Evolutionary conservation across 2,888 invertebrate species (phyloP), one percentile per base, ranked within the genome.

Genomic region (Neuroscelio doddi): DNA sequence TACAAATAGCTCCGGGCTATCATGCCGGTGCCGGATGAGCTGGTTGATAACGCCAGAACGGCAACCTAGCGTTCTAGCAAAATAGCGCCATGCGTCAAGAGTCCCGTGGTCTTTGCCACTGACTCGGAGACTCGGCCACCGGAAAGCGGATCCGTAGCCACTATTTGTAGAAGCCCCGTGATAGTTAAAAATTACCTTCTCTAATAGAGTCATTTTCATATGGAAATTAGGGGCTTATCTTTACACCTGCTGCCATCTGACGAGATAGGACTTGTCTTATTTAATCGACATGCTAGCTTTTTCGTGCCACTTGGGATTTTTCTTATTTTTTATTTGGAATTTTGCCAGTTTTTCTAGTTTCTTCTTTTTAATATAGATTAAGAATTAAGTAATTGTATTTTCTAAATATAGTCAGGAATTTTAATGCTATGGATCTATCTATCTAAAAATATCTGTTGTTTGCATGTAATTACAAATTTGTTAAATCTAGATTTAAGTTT

Each of bases 21-120:
- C 39, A 39, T 47, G 42, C 36, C 36, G 12, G 44, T 12, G 34
- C 29, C 52, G 52, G 52, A 52, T 47, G 58, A 58, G 21, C 9
- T 32, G 42, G 47, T 52, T 52, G 53, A 53, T 53, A 53, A 59
- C 42, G 36, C 59, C 27, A 44, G 44, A 27, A 44, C 44, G 44
- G 27, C 15, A 21, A 16, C 15, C 21, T 42, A 42, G 26, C 34
- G 32, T 41, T 47, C 21, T 53, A 32, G 53, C 50, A 53, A 62
- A 55, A 49, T 45, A 55, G 29, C 21, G 50, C 36, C 53, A 61
- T 49, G 61, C 53, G 53, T 61, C 59, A 59, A 52, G 52, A 46
- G 41, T 34, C 46, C 30, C 45, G 26, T 29, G 50, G 50, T 42
- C 36, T 46, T 46, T 41, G 39, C 50, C 36, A 36, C 38, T 16